These are phyloP conservation scores for Pocillopora damicornis DNA, from an alignment of 64 coral and sea anemone genomes.

Conservation along the genomic window DNA sequence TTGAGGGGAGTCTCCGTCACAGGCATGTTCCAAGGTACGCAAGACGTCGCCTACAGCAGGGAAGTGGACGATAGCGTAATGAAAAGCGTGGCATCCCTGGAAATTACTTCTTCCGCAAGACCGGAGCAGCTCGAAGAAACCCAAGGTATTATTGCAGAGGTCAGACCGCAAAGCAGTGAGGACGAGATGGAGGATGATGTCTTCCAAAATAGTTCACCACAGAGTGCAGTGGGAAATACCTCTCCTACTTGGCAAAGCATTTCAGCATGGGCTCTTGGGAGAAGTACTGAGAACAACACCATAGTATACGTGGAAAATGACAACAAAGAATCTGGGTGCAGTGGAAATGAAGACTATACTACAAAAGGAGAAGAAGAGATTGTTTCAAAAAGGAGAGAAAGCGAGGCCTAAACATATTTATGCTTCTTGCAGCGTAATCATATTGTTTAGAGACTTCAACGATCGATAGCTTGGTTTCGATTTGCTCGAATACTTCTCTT, in stretches of 20 bases:
- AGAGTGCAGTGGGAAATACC: neutral
- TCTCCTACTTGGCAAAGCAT: neutral
- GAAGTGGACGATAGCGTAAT: neutral
- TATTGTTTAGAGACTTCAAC: too few relatives aligned
- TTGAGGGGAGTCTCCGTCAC: neutral
- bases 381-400: neutral
- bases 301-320: neutral
- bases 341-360: neutral
- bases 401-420: neutral
- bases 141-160: neutral
- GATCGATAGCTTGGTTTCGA: too few relatives aligned
- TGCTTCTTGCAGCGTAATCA: too few relatives aligned
- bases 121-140: neutral
- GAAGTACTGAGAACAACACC: neutral
- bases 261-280: neutral
- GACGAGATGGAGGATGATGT: neutral
- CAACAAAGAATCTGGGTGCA: neutral
- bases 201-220: neutral
- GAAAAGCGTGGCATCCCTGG: neutral
- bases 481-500: too few relatives aligned
- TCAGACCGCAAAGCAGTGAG: neutral
- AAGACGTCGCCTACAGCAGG: too few relatives aligned
- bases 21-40: neutral
- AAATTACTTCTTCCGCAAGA: neutral
- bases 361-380: neutral